Percentiles rank a stretch among this genome's conserved stretches.
phyloP scores from a whole-genome alignment of 37 sponge, comb jelly and placozoan genomes.

The Oopsacas minuta region DNA sequence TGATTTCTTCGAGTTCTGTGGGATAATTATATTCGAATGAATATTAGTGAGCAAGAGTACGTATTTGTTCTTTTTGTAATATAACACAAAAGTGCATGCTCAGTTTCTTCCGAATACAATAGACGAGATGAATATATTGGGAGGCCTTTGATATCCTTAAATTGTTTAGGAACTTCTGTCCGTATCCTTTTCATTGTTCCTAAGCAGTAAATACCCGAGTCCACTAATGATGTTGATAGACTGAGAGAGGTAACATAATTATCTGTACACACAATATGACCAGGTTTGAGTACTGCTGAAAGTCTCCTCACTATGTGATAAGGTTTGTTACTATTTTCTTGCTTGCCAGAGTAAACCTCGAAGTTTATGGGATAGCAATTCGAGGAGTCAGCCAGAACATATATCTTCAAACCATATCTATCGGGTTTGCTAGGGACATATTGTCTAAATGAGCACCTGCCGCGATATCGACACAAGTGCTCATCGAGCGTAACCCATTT shows the following conservation, averaged over 20 bases:
- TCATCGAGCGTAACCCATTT: background rate
- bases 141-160: background rate
- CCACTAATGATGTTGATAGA: background rate
- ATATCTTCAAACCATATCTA: background rate
- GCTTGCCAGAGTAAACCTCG: background rate
- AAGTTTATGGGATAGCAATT: background rate
- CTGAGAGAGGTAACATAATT: background rate
- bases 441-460: background rate
- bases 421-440: background rate
- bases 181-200: background rate
- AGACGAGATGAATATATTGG: background rate
- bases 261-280: background rate
- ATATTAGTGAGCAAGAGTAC: background rate
- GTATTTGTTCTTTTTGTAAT: background rate
- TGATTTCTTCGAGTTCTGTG: background rate
- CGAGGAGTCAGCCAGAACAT: background rate
- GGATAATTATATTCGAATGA: background rate
- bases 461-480: background rate
- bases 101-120: background rate
- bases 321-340: background rate
- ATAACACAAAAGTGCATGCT: background rate
- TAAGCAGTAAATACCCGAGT: background rate
- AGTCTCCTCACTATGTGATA: background rate
- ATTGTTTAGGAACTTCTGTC: background rate
- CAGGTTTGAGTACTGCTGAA: background rate